Conservation (phyloP, 2,113 vertebrate species). For the Hyperoodon ampullatus region DNA sequence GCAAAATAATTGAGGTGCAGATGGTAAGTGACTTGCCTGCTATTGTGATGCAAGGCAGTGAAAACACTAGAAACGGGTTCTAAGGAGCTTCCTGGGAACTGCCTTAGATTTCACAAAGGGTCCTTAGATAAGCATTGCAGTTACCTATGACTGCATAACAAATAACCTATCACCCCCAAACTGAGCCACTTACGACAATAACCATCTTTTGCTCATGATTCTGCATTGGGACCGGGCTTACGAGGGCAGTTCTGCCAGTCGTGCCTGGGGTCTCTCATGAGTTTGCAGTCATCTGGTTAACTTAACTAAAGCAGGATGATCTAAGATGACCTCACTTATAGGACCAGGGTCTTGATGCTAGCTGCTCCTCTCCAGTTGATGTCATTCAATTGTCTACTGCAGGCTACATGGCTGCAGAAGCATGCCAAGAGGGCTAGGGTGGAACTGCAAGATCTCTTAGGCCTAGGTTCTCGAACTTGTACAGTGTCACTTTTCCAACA, state of each 20-base stretch:
- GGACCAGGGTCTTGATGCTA: neutral
- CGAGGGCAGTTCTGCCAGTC: neutral
- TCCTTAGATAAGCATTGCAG: neutral
- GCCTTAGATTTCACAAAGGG: neutral
- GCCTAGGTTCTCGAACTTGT: neutral
- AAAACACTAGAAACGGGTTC: neutral
- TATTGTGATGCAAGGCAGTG: neutral
- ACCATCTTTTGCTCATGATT: neutral
- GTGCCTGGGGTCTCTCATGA: neutral
- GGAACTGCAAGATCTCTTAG: neutral
- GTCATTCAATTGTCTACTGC: neutral
- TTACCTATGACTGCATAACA: neutral
- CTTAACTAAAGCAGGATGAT: neutral
- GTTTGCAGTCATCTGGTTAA: neutral
- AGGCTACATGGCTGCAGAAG: neutral
- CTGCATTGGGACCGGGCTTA: neutral
- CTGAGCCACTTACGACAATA: neutral
- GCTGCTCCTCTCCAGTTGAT: neutral
- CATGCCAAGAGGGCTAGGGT: neutral
- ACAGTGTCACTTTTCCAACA: neutral
- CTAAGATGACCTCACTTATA: neutral
- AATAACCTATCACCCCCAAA: neutral
- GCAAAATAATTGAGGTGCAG: neutral
- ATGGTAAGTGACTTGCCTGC: neutral
- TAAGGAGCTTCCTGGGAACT: neutral